Evolutionary conservation across 2,888 invertebrate genomes (phyloP).

Genomic region (Clusia tigrina): DNA sequence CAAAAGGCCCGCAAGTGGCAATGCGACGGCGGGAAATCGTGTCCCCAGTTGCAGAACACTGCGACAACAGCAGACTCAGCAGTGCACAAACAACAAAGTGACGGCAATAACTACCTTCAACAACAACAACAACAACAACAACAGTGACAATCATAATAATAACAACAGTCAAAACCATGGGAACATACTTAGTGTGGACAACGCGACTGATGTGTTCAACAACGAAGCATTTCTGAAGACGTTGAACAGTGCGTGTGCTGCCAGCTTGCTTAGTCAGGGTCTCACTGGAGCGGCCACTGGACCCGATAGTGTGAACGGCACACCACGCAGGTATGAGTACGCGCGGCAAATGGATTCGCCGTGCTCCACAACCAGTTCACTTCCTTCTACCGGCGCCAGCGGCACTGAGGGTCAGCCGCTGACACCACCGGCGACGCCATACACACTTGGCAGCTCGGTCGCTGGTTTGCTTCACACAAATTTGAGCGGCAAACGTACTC

Average conservation of each 20-base stretch:
- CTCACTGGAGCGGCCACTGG: slow-evolving; percentile 21
- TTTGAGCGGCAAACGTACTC: slow-evolving; percentile 23
- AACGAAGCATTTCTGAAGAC: slow-evolving; percentile 58
- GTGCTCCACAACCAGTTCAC: slow-evolving; percentile 59
- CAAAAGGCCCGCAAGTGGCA: slow-evolving; percentile 4
- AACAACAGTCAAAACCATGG: no score
- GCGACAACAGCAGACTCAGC: slow-evolving; percentile 25
- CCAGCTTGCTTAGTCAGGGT: slow-evolving; percentile 50
- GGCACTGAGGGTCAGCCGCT: slow-evolving; percentile 48
- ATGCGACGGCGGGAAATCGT: background rate
- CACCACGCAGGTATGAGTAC: slow-evolving; percentile 46
- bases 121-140: slow-evolving; percentile 22
- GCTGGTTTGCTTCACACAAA: slow-evolving; percentile 8
- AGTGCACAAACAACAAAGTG: slow-evolving; percentile 18
- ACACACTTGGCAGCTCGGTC: slow-evolving; percentile 26
- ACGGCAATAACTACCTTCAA: slow-evolving; percentile 10
- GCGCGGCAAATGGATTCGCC: slow-evolving; percentile 57
- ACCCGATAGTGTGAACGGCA: slow-evolving; percentile 18
- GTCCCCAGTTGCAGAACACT: slow-evolving; percentile 17
- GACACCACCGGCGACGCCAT: slow-evolving; percentile 63
- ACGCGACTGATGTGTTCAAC: slow-evolving; percentile 46
- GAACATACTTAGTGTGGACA: slow-evolving; percentile 17
- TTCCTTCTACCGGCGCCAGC: slow-evolving; percentile 49
- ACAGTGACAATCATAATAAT: slow-evolving; percentile 20
- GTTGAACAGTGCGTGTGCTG: slow-evolving; percentile 55